Percentiles rank a stretch among this genome's conserved stretches.
phyloP scores from a whole-genome alignment of 1,140 invertebrate genomes.

The Drosophila serrata region DNA sequence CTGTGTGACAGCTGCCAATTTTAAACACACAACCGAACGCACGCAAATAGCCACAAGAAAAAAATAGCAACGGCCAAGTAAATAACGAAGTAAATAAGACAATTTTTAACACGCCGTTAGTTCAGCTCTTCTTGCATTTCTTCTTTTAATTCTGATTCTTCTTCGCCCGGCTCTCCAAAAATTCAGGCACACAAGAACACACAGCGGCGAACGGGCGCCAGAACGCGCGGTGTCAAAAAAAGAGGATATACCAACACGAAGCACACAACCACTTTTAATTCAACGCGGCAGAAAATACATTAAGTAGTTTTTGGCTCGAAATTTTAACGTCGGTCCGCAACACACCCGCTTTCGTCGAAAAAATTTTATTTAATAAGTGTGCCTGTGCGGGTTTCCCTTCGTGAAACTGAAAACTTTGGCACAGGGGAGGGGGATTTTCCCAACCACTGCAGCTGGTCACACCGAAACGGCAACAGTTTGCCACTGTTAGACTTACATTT shows the following conservation, averaged over 20 bases:
- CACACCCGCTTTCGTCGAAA: too few species aligned
- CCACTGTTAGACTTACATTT: too few species aligned
- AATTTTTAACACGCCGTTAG: constrained; percentile 30
- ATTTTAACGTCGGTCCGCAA: too few species aligned
- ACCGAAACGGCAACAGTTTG: too few species aligned
- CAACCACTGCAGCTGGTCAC: too few species aligned
- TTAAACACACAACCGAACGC: constrained; percentile 35
- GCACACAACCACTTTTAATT: constrained; percentile 2
- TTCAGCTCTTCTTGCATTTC: constrained; percentile 18
- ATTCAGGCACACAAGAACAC: constrained; percentile 2
- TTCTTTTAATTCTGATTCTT: constrained; percentile 18
- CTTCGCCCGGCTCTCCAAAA: constrained; percentile 34
- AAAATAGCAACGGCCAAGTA: constrained; percentile 14
- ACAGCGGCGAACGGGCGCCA: constrained; percentile 3
- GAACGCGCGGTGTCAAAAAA: constrained; percentile 27
- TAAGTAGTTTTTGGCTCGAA: too few species aligned
- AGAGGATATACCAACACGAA: constrained; percentile 11
- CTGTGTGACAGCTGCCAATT: constrained; percentile 47
- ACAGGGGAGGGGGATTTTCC: too few species aligned
- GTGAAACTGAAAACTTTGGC: too few species aligned
- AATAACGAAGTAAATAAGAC: constrained; percentile 38
- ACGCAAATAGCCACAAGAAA: constrained; percentile 45
- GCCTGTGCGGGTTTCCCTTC: too few species aligned
- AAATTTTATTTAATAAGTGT: too few species aligned
- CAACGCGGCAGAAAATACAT: too few species aligned